A percentile compares a stretch with the other conserved stretches of the same genome.
Evolutionary conservation across 2,888 invertebrate genomes (phyloP).

Genomic region (Pseudoips prasinana): DNA sequence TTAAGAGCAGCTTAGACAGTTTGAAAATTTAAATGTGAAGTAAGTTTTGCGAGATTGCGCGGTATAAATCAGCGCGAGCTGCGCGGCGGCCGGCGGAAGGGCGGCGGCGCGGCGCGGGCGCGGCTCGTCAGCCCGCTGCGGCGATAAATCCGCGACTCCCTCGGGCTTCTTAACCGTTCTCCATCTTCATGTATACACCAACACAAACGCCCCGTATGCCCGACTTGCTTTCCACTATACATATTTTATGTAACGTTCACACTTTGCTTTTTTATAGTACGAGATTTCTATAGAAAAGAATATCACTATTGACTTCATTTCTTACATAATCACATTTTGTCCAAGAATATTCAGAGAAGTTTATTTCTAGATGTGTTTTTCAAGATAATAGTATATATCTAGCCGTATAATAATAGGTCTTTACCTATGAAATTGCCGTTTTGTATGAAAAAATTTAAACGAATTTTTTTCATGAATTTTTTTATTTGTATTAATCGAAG

Average conservation of each 20-base stretch:
- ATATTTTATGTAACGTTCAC: slow-evolving; percentile 27
- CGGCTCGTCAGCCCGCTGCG: slow-evolving; percentile 58
- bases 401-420: too few relatives aligned
- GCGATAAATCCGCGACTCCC: slow-evolving; percentile 78
- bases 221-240: slow-evolving; percentile 21
- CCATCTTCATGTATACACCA: slow-evolving; percentile 61
- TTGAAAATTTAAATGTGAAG: slow-evolving; percentile 82
- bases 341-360: too few relatives aligned
- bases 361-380: too few relatives aligned
- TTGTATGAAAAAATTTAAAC: too few relatives aligned
- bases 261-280: slow-evolving; percentile 8
- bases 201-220: slow-evolving; percentile 25
- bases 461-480: too few relatives aligned
- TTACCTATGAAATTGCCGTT: too few relatives aligned
- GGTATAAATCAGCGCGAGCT: slow-evolving; percentile 76
- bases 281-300: slow-evolving; percentile 8
- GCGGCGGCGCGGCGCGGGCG: slow-evolving; percentile 46
- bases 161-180: slow-evolving; percentile 71
- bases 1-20: slow-evolving; percentile 82
- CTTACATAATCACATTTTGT: too few relatives aligned
- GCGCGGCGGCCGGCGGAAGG: slow-evolving; percentile 41
- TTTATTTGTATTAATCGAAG: too few relatives aligned
- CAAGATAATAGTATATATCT: too few relatives aligned
- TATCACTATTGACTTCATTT: too few relatives aligned
- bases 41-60: slow-evolving; percentile 82